Conservation (phyloP, 2,888 invertebrate genomes). For the Sinopyrophorus schimmeli region DNA sequence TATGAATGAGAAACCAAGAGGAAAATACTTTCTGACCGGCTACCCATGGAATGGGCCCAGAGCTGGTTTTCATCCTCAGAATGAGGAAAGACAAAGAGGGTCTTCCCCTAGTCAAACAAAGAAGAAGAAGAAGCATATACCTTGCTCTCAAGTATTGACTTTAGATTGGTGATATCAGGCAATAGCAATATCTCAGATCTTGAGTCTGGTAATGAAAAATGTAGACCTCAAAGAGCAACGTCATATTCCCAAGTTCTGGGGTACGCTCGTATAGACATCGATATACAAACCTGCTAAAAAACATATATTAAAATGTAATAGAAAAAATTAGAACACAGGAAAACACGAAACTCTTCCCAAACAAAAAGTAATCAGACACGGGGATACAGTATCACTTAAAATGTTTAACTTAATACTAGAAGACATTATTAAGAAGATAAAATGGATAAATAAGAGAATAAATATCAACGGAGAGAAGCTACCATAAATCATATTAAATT, state of each 20-base stretch:
- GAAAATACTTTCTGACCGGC: not conserved
- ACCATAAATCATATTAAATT: not conserved
- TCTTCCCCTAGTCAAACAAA: not conserved
- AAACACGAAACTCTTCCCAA: not conserved
- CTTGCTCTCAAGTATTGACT: too few relatives aligned
- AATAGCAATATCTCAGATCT: too few relatives aligned
- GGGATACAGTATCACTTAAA: too few relatives aligned
- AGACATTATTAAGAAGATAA: too few relatives aligned
- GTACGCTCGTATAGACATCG: too few relatives aligned
- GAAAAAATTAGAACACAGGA: not conserved
- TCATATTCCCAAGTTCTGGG: too few relatives aligned
- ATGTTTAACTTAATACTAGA: not conserved
- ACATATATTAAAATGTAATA: not conserved
- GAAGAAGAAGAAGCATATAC: slow-evolving; percentile 1
- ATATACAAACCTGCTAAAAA: not conserved
- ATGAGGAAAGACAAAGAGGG: not conserved
- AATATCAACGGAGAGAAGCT: slow-evolving; percentile 1
- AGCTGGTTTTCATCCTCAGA: not conserved
- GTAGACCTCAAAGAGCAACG: too few relatives aligned
- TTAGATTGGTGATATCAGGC: too few relatives aligned
- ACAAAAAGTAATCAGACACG: not conserved
- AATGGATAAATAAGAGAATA: too few relatives aligned
- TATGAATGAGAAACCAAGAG: not conserved
- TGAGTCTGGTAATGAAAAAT: too few relatives aligned
- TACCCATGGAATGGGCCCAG: not conserved